Conservation (phyloP, 2,888 invertebrate genomes). For the Drosophila colorata region DNA sequence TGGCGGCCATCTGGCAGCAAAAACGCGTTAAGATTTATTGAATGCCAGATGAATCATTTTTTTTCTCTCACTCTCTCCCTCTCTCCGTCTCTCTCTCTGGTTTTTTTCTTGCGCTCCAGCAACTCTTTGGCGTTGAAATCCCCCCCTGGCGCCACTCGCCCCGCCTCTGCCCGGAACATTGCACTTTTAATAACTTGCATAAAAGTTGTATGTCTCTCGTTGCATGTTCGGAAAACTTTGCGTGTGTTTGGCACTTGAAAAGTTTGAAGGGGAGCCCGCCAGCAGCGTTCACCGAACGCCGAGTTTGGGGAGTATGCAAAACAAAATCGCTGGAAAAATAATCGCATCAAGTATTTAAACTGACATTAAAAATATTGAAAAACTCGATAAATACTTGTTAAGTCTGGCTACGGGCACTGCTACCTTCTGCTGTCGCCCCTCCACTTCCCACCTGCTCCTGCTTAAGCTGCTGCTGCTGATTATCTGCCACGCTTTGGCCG, state of each 20-base stretch:
- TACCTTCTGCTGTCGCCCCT: not conserved
- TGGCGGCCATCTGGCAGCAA: slow-evolving; percentile 58
- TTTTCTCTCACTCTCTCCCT: not conserved
- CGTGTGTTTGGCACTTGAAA: slow-evolving; percentile 81
- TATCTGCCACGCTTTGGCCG: slow-evolving; percentile 16
- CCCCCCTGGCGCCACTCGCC: not conserved
- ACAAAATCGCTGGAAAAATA: slow-evolving; percentile 75
- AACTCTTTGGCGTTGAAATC: slow-evolving; percentile 58
- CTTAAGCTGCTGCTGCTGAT: slow-evolving; percentile 24
- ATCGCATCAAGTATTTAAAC: slow-evolving; percentile 81
- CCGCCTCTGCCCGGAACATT: slow-evolving; percentile 28
- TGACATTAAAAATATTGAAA: slow-evolving; percentile 83
- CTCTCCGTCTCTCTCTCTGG: too few relatives aligned
- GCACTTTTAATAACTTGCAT: slow-evolving; percentile 80
- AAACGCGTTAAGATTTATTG: slow-evolving; percentile 73
- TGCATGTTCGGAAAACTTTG: slow-evolving; percentile 71
- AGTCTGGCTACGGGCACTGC: slow-evolving; percentile 55
- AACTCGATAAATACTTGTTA: slow-evolving; percentile 82
- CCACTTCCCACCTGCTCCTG: not conserved
- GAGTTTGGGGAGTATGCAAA: slow-evolving; percentile 47
- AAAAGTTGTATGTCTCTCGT: slow-evolving; percentile 77
- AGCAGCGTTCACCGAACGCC: slow-evolving; percentile 16
- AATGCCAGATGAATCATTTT: slow-evolving; percentile 74
- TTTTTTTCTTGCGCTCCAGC: slow-evolving; percentile 2
- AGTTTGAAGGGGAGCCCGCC: slow-evolving; percentile 51